Percentiles rank a stretch among this genome's conserved stretches.
Conservation (phyloP, 2,888 invertebrate species). For the Podotricha telesiphe region DNA sequence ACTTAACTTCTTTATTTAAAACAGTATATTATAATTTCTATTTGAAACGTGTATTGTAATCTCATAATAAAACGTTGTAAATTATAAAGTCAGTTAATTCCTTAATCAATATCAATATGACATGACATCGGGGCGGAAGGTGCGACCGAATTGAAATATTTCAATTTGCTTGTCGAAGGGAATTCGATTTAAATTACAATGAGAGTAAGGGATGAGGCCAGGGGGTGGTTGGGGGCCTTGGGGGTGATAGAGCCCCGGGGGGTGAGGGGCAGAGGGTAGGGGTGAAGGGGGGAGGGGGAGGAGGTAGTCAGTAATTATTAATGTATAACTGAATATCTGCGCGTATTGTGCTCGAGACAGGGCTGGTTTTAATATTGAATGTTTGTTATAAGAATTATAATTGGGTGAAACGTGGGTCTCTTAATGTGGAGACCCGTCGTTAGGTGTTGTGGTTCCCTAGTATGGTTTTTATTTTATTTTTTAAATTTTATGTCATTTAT, state of each 20-base stretch:
- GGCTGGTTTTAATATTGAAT: slow-evolving; percentile 33
- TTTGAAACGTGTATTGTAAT: too few relatives aligned
- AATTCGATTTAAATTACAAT: slow-evolving; percentile 83
- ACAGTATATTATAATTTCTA: too few relatives aligned
- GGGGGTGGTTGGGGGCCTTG: slow-evolving; percentile 34
- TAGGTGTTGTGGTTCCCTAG: background rate
- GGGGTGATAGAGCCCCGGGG: slow-evolving; percentile 30
- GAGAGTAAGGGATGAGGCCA: slow-evolving; percentile 53
- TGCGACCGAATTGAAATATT: slow-evolving; percentile 79
- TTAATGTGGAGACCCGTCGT: background rate
- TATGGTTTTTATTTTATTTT: background rate
- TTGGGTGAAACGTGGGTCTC: slow-evolving; percentile 23
- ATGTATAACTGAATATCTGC: slow-evolving; percentile 75
- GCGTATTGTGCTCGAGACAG: slow-evolving; percentile 45
- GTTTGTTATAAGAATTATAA: slow-evolving; percentile 39
- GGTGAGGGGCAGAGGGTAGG: slow-evolving; percentile 26
- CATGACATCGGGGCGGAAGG: slow-evolving; percentile 60
- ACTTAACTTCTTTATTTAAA: too few relatives aligned
- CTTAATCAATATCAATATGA: slow-evolving; percentile 61
- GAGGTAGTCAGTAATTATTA: slow-evolving; percentile 64
- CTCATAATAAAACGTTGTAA: background rate
- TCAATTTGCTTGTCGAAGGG: slow-evolving; percentile 80
- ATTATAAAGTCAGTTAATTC: slow-evolving; percentile 54
- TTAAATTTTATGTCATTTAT: background rate
- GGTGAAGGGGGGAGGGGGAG: slow-evolving; percentile 34